These are phyloP conservation scores for Sebastes steindachneri DNA, from an alignment of 2,797 vertebrate genomes.

Conservation along the genomic window DNA sequence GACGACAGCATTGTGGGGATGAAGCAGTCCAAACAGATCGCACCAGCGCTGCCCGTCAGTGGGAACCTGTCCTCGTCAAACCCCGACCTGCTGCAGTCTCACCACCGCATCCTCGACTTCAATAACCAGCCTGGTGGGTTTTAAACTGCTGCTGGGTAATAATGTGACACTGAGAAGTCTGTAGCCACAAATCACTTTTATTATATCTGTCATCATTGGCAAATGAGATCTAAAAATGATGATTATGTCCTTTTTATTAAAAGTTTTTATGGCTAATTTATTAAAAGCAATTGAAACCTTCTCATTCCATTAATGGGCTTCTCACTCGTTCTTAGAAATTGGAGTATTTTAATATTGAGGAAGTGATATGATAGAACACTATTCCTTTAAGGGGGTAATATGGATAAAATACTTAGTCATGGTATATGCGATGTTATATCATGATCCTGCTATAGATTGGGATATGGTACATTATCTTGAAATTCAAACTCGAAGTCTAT, in stretches of 20 bases:
- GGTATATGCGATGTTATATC: not conserved
- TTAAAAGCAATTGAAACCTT: not conserved
- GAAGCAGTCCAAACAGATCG: slow-evolving; percentile 96
- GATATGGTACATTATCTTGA: too few species aligned
- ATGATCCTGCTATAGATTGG: not conserved
- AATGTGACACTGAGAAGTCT: not conserved
- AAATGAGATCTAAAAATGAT: not conserved
- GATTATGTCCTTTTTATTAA: not conserved
- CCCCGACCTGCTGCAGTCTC: slow-evolving; percentile 95
- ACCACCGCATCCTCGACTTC: slow-evolving; percentile 98
- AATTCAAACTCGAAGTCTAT: rapidly evolving
- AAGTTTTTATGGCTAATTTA: not conserved
- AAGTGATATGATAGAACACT: not conserved
- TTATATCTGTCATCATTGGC: not conserved
- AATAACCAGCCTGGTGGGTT: slow-evolving; percentile 93
- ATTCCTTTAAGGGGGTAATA: not conserved
- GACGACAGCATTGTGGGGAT: slow-evolving; percentile 98
- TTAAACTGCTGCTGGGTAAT: not conserved
- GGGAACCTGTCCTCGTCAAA: slow-evolving; percentile 98
- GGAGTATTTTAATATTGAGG: not conserved
- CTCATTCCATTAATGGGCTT: not conserved
- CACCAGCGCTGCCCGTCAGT: slow-evolving; percentile 93
- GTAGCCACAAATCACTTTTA: not conserved
- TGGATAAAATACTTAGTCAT: not conserved
- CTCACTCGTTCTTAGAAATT: not conserved